Percentiles rank a stretch among this genome's conserved stretches.
phyloP scores from a whole-genome alignment of 1,140 invertebrate genomes.

The Drosophila seguyi region DNA sequence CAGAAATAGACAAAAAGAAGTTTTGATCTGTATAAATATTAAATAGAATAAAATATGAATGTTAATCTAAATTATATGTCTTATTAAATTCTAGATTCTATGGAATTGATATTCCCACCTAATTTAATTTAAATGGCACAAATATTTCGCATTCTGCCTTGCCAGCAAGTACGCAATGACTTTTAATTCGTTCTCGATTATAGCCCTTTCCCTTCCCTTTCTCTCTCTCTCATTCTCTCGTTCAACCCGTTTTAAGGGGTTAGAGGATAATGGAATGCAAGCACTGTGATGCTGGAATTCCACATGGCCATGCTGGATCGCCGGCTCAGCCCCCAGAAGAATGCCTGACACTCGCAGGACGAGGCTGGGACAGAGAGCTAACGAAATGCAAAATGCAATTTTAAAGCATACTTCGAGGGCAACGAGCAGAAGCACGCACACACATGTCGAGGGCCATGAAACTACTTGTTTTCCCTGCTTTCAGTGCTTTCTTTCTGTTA shows the following conservation, averaged over 20 bases:
- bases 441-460: slow-evolving; percentile 10
- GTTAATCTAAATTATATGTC: neutral
- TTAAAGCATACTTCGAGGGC: slow-evolving; percentile 70
- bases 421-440: slow-evolving; percentile 53
- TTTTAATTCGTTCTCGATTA: slow-evolving; percentile 15
- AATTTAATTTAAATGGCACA: neutral
- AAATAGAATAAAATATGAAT: neutral
- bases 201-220: neutral
- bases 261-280: slow-evolving; percentile 13
- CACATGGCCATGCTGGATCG: slow-evolving; percentile 18
- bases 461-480: slow-evolving; percentile 16
- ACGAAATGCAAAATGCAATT: slow-evolving; percentile 52
- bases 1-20: neutral
- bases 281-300: slow-evolving; percentile 13
- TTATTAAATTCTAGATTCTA: too few relatives aligned
- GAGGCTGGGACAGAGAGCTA: neutral
- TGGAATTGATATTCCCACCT: neutral
- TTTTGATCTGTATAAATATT: neutral
- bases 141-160: neutral
- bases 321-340: neutral
- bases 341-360: slow-evolving; percentile 23
- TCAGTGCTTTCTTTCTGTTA: slow-evolving; percentile 13
- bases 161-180: slow-evolving; percentile 6
- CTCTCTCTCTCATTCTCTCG: neutral
- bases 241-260: neutral